Conservation (phyloP, 2,888 invertebrate species). For the Leptopilina drosophilae region DNA sequence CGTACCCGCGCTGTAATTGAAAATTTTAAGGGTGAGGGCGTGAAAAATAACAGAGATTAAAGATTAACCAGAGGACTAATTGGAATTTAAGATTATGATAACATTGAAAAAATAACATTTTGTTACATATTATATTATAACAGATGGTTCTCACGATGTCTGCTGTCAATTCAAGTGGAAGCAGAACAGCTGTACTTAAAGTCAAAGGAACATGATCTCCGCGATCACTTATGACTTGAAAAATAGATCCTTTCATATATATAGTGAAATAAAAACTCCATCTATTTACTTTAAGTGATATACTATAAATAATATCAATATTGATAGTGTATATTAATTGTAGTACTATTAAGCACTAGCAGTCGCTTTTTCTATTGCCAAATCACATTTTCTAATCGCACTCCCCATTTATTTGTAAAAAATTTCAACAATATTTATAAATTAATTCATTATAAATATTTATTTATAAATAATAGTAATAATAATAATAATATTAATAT, state of each 20-base stretch:
- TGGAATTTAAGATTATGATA: not conserved
- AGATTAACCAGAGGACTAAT: not conserved
- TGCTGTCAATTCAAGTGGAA: conserved; percentile 40
- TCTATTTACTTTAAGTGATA: not conserved
- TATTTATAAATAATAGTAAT: too few relatives aligned
- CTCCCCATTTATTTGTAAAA: too few relatives aligned
- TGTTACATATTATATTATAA: not conserved
- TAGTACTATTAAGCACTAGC: too few relatives aligned
- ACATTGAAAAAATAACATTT: conserved; percentile 9
- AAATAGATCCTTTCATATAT: conserved; percentile 18
- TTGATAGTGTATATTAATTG: too few relatives aligned
- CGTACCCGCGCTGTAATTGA: not conserved
- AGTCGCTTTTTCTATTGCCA: too few relatives aligned
- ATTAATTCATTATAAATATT: too few relatives aligned
- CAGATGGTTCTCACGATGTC: conserved; percentile 37
- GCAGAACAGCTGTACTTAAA: conserved; percentile 38
- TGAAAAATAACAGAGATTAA: not conserved
- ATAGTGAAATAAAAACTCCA: conserved; percentile 2
- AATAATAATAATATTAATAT: too few relatives aligned
- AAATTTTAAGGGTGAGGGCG: not conserved
- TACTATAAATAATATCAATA: not conserved
- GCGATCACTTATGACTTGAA: conserved; percentile 13
- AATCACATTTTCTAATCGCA: too few relatives aligned
- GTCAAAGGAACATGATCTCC: conserved; percentile 9
- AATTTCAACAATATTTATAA: too few relatives aligned